phyloP scores from a whole-genome alignment of 2,888 invertebrate species.

The Pristionchus fissidentatus region DNA sequence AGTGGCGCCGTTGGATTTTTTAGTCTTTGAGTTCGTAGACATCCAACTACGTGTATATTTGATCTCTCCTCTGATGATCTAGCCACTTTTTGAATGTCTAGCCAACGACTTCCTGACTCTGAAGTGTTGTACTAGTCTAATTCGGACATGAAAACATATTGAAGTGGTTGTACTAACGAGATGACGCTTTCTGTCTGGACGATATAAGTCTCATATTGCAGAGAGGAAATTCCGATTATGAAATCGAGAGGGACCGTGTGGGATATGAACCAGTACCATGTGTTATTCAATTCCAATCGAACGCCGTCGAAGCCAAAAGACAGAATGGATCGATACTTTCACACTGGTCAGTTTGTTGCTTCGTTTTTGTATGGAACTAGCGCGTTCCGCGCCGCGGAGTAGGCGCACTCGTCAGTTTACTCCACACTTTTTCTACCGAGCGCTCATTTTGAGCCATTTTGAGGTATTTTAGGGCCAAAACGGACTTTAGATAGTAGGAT shows the following conservation, averaged over 20 bases:
- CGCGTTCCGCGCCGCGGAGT: no score
- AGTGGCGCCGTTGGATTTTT: no score
- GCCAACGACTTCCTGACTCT: not conserved
- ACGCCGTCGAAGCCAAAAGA: conserved; percentile 58
- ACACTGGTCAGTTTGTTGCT: conserved; percentile 61
- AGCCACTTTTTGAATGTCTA: not conserved
- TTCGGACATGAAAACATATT: not conserved
- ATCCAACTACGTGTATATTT: no score
- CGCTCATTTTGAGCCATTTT: no score
- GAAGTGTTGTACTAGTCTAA: not conserved
- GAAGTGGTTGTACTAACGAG: not conserved
- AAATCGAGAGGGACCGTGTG: conserved; percentile 73
- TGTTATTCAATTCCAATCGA: conserved; percentile 79
- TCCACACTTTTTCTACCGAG: no score
- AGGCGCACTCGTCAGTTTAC: no score
- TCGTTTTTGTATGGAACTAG: not conserved
- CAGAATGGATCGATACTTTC: conserved; percentile 61
- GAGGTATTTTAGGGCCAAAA: no score
- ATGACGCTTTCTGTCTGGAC: not conserved
- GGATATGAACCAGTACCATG: conserved; percentile 79
- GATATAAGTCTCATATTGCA: conserved; percentile 52
- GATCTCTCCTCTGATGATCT: no score
- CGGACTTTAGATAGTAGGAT: no score
- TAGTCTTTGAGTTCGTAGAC: no score
- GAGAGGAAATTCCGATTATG: conserved; percentile 61